Base-by-base conservation (phyloP, 2,888 invertebrate species). In the Lepidocyrtoides sp. region DNA sequence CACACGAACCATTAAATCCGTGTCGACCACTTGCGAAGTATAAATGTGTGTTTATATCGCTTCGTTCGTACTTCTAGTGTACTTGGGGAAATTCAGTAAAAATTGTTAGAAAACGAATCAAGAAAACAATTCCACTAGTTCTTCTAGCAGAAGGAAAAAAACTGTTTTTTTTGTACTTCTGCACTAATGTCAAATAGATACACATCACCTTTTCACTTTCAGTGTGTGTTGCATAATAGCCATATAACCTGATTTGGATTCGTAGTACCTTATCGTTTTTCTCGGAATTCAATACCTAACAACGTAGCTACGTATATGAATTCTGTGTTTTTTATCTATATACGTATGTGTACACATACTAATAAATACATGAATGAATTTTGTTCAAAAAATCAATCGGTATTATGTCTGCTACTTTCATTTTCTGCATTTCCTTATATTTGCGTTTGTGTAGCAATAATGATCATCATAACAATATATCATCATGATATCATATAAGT, bases 101-200 rank as follows among this genome's bases (percentile, higher is more conserved):
- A 7, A 29, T 66, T 1, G 20, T 54, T 0, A 20, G 7, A 20
- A 81, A 29, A 20, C 54, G 41, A 60, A 44, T 1, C 66, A 83
- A 26, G 17, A 48, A 83, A 29, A 81, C 77, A 54, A 57, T n/a
- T n/a, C n/a, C 57, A 32, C 17, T 57, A 14, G 23, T 20, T 26
- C 44, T 36, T 54, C 32, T 57, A 20, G 81, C 20, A 26, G 51
- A 48, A 48, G 29, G 51, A 77, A 32, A 77, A 14, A 69, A 69
- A 41, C n/a, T 26, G 26, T 2, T 2, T 77, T 77, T 26, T 81
- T 26, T 83, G 66, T 63, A 75, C 66, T 23, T 75, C n/a, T 36
- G 57, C 75, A 86, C 77, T 86, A 86, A 75, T 86, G 86, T 75
- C 86, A 86, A 57, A 66, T 44, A 41, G 83, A 63, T 83, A 29